Evolutionary conservation across 2,888 invertebrate genomes (phyloP).

Genomic region (Pseudococcus viburni): DNA sequence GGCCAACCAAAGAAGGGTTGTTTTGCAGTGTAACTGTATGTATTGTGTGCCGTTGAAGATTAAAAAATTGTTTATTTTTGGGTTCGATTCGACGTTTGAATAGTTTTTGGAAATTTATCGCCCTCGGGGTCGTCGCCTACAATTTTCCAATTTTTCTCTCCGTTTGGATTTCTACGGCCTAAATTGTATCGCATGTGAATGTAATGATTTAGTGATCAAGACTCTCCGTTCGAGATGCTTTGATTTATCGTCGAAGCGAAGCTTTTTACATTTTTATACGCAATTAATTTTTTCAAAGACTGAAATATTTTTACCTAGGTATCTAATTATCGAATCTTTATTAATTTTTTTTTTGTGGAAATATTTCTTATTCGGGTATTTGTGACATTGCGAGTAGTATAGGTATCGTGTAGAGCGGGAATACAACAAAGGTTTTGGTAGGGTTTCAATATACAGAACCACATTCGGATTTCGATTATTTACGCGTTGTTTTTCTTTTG

Average conservation of each 20-base stretch:
- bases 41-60: background rate
- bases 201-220: slow-evolving; percentile 16
- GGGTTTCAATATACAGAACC: slow-evolving; percentile 17
- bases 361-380: background rate
- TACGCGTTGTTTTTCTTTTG: slow-evolving; percentile 47
- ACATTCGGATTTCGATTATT: slow-evolving; percentile 49
- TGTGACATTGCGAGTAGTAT: background rate
- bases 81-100: background rate
- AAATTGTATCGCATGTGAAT: slow-evolving; percentile 1
- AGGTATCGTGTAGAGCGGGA: slow-evolving; percentile 8
- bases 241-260: background rate
- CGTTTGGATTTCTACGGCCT: slow-evolving; percentile 18
- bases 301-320: slow-evolving; percentile 41
- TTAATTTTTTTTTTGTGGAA: background rate
- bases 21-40: background rate
- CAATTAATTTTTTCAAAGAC: slow-evolving; percentile 35
- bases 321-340: slow-evolving; percentile 34
- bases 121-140: background rate
- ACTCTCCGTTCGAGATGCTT: background rate
- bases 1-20: slow-evolving; percentile 5
- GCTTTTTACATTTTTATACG: slow-evolving; percentile 43
- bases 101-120: background rate
- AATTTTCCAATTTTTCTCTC: background rate
- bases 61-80: slow-evolving; percentile 34
- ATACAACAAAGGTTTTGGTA: background rate